phyloP scores from a whole-genome alignment of 2,888 invertebrate genomes.

The Cryptus viduatorius region DNA sequence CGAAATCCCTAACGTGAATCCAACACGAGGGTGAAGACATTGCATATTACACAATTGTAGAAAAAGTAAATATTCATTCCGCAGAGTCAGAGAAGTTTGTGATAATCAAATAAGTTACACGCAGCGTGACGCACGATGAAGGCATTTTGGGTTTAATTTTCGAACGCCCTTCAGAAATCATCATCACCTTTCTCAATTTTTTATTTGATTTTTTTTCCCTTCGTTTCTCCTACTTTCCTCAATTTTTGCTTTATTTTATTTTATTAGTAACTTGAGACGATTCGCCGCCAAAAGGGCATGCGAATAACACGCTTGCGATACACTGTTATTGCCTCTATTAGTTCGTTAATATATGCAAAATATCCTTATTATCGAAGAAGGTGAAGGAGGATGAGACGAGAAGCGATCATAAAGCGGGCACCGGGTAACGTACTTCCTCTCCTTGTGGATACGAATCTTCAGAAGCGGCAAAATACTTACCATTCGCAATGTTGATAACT shows the following conservation, averaged over 20 bases:
- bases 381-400: constrained; percentile 38
- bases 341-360: constrained; percentile 83
- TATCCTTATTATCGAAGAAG: constrained; percentile 81
- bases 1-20: no score
- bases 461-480: constrained; percentile 61
- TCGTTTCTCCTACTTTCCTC: background rate
- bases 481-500: constrained; percentile 70
- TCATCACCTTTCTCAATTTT: background rate
- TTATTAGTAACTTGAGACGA: constrained; percentile 21
- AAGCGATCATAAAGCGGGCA: constrained; percentile 72
- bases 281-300: constrained; percentile 77
- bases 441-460: constrained; percentile 72
- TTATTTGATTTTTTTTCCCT: background rate
- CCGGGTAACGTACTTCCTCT: constrained; percentile 1
- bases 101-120: no score
- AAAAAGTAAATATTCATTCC: no score
- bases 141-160: background rate
- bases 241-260: background rate
- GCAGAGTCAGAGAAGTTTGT: no score
- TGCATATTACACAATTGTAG: no score
- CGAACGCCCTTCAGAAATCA: background rate
- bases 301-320: constrained; percentile 71
- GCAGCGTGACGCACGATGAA: background rate
- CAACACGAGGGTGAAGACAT: no score
- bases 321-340: constrained; percentile 79